phyloP scores from a whole-genome alignment of 2,797 vertebrate genomes.

The Paratrypauchen microcephalus region DNA sequence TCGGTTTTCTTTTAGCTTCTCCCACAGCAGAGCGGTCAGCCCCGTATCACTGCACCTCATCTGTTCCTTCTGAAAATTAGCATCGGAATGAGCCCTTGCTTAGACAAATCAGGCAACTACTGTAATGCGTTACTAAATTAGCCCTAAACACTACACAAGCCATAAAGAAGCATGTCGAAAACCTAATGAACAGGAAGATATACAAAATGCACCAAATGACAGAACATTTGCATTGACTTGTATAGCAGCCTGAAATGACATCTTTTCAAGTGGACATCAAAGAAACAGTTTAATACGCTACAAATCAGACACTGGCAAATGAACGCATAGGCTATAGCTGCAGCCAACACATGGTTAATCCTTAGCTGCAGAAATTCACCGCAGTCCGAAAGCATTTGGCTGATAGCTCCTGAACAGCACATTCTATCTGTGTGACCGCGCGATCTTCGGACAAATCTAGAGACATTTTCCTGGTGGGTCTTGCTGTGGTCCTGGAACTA shows the following conservation, averaged over 20 bases:
- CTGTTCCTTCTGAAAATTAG: constrained; percentile 71
- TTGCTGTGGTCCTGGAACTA: constrained; percentile 61
- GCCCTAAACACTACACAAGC: constrained; percentile 83
- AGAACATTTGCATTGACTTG: constrained; percentile 66
- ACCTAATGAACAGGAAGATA: constrained; percentile 56
- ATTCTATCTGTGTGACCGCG: constrained; percentile 70
- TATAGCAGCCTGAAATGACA: constrained; percentile 58
- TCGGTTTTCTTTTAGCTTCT: constrained; percentile 50
- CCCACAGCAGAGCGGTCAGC: constrained; percentile 70
- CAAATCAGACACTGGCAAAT: constrained; percentile 71
- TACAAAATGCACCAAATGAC: constrained; percentile 69
- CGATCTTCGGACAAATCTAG: constrained; percentile 66
- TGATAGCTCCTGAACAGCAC: constrained; percentile 82
- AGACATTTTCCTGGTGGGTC: constrained; percentile 57
- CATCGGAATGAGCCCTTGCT: constrained; percentile 80
- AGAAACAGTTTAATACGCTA: constrained; percentile 68
- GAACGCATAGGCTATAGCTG: constrained; percentile 57
- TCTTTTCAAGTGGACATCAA: constrained; percentile 63
- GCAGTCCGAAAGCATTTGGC: constrained; percentile 83
- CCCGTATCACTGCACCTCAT: constrained; percentile 72
- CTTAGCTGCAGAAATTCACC: constrained; percentile 86
- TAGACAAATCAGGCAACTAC: constrained; percentile 80
- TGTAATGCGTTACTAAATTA: constrained; percentile 81
- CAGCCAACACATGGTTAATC: constrained; percentile 80
- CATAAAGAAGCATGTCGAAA: constrained; percentile 74